A percentile compares a stretch with the other conserved stretches of the same genome.
These are phyloP conservation scores for Phrynocephalus forsythii DNA, from an alignment of 2,797 vertebrate genomes.

Conservation along the genomic window DNA sequence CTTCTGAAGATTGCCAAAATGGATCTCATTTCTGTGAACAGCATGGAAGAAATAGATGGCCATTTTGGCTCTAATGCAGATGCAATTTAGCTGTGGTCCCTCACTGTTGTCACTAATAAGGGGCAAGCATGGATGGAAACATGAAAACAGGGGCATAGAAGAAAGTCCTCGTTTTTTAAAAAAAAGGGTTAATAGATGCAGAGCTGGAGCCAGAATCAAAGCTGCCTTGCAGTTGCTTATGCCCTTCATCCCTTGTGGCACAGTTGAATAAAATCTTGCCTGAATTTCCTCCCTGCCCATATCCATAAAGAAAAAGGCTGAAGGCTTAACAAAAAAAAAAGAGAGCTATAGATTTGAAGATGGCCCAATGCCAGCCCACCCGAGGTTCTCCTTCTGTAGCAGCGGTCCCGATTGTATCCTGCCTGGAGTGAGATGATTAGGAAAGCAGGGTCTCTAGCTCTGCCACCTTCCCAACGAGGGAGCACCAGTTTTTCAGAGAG, in stretches of 20 bases:
- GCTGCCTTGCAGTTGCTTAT: neutral
- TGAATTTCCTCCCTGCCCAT: neutral
- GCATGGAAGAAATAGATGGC: neutral
- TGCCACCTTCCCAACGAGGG: neutral
- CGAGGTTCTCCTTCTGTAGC: neutral
- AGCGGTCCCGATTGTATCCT: neutral
- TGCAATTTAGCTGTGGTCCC: neutral
- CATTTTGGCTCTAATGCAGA: neutral
- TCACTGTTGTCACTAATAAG: neutral
- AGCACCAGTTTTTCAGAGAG: neutral
- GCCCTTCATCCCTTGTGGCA: neutral
- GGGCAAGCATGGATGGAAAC: neutral
- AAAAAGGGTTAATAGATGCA: neutral
- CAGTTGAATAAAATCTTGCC: neutral
- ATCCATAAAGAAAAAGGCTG: neutral
- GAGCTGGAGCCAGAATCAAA: neutral
- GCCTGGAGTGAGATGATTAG: neutral
- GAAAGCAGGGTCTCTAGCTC: too few relatives aligned
- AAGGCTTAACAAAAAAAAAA: neutral
- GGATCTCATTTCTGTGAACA: neutral
- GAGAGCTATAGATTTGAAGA: neutral
- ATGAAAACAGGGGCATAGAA: neutral
- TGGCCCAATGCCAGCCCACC: neutral
- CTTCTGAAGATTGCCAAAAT: neutral
- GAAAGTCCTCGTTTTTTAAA: neutral